Evolutionary conservation across 1,140 invertebrate species (phyloP).

Genomic region (Pseudobourletiella spinata): DNA sequence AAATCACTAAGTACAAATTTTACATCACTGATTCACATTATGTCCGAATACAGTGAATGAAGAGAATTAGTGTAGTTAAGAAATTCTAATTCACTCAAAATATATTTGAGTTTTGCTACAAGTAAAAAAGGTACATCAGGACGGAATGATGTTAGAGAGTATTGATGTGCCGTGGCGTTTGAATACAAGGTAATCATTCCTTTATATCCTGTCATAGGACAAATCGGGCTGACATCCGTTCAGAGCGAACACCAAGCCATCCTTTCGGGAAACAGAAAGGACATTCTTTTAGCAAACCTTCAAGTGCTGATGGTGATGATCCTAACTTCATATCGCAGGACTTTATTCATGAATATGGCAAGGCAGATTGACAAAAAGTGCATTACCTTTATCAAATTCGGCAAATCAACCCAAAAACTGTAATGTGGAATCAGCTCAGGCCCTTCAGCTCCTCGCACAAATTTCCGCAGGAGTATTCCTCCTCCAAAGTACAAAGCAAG

Average conservation of each 20-base stretch:
- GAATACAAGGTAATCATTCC: neutral
- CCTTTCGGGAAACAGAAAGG: constrained; percentile 23
- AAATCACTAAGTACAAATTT: too few species aligned
- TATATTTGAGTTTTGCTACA: neutral
- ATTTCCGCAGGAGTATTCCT: constrained; percentile 39
- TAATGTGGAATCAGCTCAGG: constrained; percentile 44
- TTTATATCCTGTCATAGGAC: constrained; percentile 30
- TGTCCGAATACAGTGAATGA: neutral
- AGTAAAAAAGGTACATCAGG: neutral
- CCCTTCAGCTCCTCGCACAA: constrained; percentile 42
- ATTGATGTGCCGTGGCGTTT: neutral
- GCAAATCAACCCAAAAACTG: constrained; percentile 42
- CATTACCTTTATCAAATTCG: constrained; percentile 40
- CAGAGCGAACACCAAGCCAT: constrained; percentile 25
- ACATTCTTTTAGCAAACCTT: neutral
- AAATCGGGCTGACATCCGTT: constrained; percentile 28
- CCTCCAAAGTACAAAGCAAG: constrained; percentile 25
- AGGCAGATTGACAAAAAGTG: neutral
- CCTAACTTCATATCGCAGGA: neutral
- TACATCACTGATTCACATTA: too few species aligned
- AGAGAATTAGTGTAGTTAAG: neutral
- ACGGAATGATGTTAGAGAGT: neutral
- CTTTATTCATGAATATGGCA: neutral
- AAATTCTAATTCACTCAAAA: neutral
- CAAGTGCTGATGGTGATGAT: neutral